These are phyloP conservation scores for Carpatolechia fugitivella DNA, from an alignment of 2,888 invertebrate genomes.

Conservation along the genomic window DNA sequence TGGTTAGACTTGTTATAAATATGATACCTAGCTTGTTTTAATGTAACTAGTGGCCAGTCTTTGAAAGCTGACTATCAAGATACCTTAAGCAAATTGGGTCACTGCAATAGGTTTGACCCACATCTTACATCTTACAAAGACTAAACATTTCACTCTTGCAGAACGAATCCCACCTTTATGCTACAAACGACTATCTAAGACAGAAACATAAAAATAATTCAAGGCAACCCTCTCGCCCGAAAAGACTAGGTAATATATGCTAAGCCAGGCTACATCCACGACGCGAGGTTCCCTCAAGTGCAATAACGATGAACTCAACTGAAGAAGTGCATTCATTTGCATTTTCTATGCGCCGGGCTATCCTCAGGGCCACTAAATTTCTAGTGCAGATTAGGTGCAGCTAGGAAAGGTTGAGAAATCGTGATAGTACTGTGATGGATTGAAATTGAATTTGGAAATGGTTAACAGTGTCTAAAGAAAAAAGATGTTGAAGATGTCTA, in stretches of 20 bases:
- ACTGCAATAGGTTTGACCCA: no score
- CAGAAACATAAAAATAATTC: constrained; percentile 5
- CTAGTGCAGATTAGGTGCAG: constrained; percentile 15
- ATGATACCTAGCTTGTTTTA: no score
- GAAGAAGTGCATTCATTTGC: constrained; percentile 61
- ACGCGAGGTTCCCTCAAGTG: constrained; percentile 42
- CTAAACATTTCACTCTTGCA: background rate
- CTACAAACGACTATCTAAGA: constrained; percentile 3
- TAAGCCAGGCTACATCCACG: constrained; percentile 3
- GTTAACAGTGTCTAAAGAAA: no score
- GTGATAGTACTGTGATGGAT: background rate
- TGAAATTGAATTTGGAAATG: background rate
- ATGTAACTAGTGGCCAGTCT: no score
- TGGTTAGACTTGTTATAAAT: no score
- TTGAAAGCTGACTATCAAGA: no score
- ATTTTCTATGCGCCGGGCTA: constrained; percentile 41
- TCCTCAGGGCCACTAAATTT: constrained; percentile 16
- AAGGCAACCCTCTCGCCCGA: constrained; percentile 3
- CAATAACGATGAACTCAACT: constrained; percentile 48
- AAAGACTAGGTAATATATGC: constrained; percentile 3
- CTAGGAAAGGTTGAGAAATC: background rate
- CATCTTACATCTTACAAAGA: no score
- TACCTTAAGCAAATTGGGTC: no score
- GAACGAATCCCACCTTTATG: background rate
- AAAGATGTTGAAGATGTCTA: no score